Evolutionary conservation across 2,797 vertebrate genomes (phyloP), one percentile per base, ranked within the genome.

Genomic region (Tauraco hartlaubi): DNA sequence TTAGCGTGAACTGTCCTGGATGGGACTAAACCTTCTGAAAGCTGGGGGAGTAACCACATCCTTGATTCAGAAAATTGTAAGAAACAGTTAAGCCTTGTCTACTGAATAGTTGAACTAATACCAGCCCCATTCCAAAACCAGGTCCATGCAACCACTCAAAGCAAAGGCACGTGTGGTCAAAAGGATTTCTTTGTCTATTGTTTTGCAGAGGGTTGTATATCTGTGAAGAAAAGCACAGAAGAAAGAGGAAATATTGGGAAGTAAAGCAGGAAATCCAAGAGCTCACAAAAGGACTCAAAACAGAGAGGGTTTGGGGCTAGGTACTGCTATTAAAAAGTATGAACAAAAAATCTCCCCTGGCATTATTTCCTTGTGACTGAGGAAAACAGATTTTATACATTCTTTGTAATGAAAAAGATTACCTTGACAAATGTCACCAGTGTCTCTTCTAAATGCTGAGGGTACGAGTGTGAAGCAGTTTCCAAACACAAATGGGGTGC

Each of bases 231-330:
- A 87, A 64, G 66, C 71, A 49, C 49, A 58, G 59, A 72, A 92
- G 77, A 72, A 85, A 94, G 74, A 75, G 66, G 84, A 81, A 92
- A 48, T 2, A 6, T 58, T 62, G 73, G 84, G 77, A 89, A 95
- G 81, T 6, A 84, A 89, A 88, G 67, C 69, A 81, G 71, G 85
- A 95, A 95, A 93, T 73, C 64, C 43, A 49, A 29, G 51, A 64
- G 58, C 46, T 91, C 80, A 81, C 66, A 84, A 82, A 96, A 81
- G 49, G 22, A 7, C 18, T 54, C 0, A 0, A 39, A 91, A 37
- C 11, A 68, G 49, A 56, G 63, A 49, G 62, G 20, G 48, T 25
- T 94, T 81, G 49, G 15, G 62, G 28, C 49, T 72, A 63, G 54
- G 33, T 63, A 10, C 31, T 62, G 39, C 48, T 29, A 3, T 66